Base-by-base conservation (phyloP, 2,888 invertebrate species). In the Tetanocera ferruginea region DNA sequence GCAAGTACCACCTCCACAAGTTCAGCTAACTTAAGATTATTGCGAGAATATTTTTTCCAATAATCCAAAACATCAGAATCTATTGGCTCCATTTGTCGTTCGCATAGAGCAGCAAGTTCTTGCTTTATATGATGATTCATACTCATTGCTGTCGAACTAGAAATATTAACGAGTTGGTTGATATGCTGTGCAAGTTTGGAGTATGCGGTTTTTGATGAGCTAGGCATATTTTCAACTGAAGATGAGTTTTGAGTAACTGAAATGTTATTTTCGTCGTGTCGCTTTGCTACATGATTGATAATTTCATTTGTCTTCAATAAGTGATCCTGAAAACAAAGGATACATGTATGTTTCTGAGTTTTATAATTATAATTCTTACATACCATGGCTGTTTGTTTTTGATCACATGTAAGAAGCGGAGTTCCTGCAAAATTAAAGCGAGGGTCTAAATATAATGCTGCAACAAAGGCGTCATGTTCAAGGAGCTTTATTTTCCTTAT, bases 1-100 rank as follows among this genome's bases (percentile, higher is more conserved):
- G 81, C 69, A 55, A 80, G 28, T 66, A 69, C 76, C 14, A 80
- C 69, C 72, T 80, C 60, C n/a, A 77, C 75, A 69, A 81, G 62
- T 66, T 77, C 43, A 17, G 55, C n/a, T 25, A 79, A 60, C n/a
- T 75, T 60, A 43, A 19, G 71, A 60, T 80, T 79, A 70, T 66
- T 67, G 51, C 51, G 52, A 34, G 49, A 25, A n/a, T 34, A 62
- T 62, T 60, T 74, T 77, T 74, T 77, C 75, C 78, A 81, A 76
- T 23, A 17, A 5, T 52, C 52, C 19, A 52, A 8, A 17, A 1
- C 52, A 14, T 49, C 14, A 6, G 49, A 9, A 14, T 49, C 49
- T 14, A 49, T 9, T 9, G 49, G 8, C 14, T 49, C 49, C 49
- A 49, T 49, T 49, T 49, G 6, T 14, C 49, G 49, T 49, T 49